Base-by-base conservation (phyloP, 2,888 invertebrate genomes). In the Andrena camellia region DNA sequence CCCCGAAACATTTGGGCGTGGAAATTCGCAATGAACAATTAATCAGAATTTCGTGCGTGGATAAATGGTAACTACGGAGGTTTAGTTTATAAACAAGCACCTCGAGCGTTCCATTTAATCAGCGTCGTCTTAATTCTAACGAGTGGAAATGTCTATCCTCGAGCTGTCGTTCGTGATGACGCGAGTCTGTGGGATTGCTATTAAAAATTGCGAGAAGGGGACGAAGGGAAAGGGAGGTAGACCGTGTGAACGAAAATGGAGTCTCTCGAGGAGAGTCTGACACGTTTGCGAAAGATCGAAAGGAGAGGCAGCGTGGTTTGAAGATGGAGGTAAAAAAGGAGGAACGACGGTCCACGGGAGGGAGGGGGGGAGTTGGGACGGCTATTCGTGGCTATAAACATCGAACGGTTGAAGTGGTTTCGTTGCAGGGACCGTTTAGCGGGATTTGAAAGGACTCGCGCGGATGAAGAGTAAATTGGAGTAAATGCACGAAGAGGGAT, bases 401-500 rank as follows among this genome's bases (percentile, higher is more conserved):
- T 31, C 42, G 23, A 20, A 4, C 42, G 42, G 52, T 75, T 48
- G 54, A 63, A 20, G 42, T 75, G 20, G 50, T 68, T 66, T 66
- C 5, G 42, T 63, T 42, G 31, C 59, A 20, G 54, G 29, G 17
- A 29, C 50, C 72, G 62, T 57, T 62, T 57, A 66, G 29, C 60
- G 42, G 72, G 52, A 69, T 70, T 42, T 48, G 68, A 72, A 69
- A 81, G 68, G 69, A 59, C 26, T 35, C 35, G 69, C 78, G 69
- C 33, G 71, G 68, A 54, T 68, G 68, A 76, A 68, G 79, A 70
- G 76, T 78, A 78, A 42, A 78, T 64, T 77, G 79, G 82, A 81
- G 71, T 86, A 86, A 85, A 88, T 84, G 86, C 80, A 85, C 85
- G 82, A 87, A 81, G 69, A 74, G 89, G 83, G 88, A 88, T 88